Evolutionary conservation across 2,113 vertebrate genomes (phyloP).

Genomic region (Brachirus orientalis): DNA sequence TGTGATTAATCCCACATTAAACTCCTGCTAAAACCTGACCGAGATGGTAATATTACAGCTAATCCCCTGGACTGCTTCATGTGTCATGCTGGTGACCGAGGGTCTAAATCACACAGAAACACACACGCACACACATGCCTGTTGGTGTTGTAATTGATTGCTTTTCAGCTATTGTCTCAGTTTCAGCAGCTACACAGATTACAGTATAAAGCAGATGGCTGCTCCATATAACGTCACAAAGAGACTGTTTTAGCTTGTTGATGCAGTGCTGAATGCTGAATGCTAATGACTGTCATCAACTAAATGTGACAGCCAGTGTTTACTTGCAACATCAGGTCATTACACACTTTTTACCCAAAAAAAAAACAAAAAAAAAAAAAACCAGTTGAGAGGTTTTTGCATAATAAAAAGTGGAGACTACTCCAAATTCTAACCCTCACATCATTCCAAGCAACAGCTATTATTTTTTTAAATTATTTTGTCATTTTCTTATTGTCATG

Average conservation of each 20-base stretch:
- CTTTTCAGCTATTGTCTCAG: constrained; percentile 59
- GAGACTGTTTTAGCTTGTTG: constrained; percentile 32
- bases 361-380: no score
- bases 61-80: constrained; percentile 66
- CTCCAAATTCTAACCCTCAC: no score
- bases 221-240: constrained; percentile 18
- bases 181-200: constrained; percentile 49
- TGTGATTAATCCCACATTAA: constrained; percentile 72
- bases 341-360: no score
- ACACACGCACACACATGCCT: not conserved
- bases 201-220: constrained; percentile 53
- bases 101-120: not conserved
- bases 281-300: constrained; percentile 4
- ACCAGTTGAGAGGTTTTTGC: no score
- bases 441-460: no score
- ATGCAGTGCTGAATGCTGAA: not conserved
- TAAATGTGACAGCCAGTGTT: constrained; percentile 9
- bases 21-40: constrained; percentile 62
- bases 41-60: constrained; percentile 69
- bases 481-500: no score
- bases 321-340: no score
- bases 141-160: constrained; percentile 37
- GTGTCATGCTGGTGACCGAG: constrained; percentile 37
- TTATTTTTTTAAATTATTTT: no score
- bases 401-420: no score